Conservation (phyloP, 2,113 vertebrate genomes). For the Toxostoma redivivum region DNA sequence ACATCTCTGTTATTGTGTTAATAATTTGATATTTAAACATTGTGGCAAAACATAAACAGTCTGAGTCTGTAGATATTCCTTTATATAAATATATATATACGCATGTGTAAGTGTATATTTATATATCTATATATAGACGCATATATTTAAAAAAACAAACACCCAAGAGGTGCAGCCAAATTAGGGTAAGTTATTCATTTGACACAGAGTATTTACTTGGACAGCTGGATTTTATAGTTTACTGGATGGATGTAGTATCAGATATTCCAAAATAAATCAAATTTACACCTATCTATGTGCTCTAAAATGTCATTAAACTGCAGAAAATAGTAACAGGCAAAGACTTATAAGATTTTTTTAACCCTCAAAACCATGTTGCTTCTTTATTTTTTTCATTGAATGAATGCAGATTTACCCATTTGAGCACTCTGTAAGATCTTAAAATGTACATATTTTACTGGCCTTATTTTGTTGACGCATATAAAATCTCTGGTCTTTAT, state of each 20-base stretch:
- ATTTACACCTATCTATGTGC: not conserved
- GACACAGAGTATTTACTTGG: not conserved
- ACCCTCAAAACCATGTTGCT: not conserved
- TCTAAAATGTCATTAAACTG: not conserved
- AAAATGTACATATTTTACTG: not conserved
- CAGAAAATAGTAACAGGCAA: not conserved
- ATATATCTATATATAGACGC: not conserved
- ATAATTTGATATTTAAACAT: not conserved
- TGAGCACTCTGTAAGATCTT: not conserved
- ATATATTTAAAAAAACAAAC: not conserved
- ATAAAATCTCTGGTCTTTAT: not conserved
- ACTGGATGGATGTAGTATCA: not conserved
- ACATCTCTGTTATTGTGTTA: not conserved
- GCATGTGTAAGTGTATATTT: not conserved
- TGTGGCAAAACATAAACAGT: not conserved
- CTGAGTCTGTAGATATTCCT: not conserved
- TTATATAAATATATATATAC: not conserved
- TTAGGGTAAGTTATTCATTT: not conserved
- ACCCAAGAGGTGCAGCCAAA: not conserved
- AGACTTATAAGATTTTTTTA: not conserved
- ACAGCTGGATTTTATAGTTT: conserved; percentile 18
- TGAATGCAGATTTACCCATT: not conserved
- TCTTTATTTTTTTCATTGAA: not conserved
- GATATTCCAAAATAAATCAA: conserved; percentile 2
- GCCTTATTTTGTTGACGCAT: not conserved